Base-by-base conservation (phyloP, 1,140 invertebrate genomes). In the Patella vulgata region DNA sequence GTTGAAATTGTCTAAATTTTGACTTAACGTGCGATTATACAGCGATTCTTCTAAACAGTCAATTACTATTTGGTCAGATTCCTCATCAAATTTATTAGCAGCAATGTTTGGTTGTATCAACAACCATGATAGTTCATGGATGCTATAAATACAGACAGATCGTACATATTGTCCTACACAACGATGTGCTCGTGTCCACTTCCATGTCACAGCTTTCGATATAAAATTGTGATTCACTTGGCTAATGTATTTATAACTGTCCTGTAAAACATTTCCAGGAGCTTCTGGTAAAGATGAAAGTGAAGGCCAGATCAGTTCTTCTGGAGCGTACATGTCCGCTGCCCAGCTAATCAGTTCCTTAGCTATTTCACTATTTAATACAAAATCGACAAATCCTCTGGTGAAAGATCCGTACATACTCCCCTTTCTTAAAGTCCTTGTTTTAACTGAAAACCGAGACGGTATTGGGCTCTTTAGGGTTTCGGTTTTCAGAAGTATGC, bases 11-110 rank as follows among this genome's bases (percentile, higher is more conserved):
- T n/a, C n/a, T n/a, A n/a, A n/a, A n/a, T n/a, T n/a, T n/a, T n/a
- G n/a, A n/a, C n/a, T n/a, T n/a, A n/a, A n/a, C n/a, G n/a, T n/a
- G n/a, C 70, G 62, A 19, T 70, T 64, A 9, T 46, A 48, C n/a
- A 74, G 21, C 52, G 62, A 66, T 23, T 70, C 63, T 63, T 81
- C 78, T 48, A 83, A 54, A 67, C 81, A 83, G 31, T 76, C 72
- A n/a, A 79, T 59, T 1, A 62, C 63, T 2, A 74, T 28, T 14
- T 68, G 73, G 59, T 83, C 71, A 54, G 75, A 71, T 46, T 77
- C 57, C 21, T 64, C 39, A 50, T 77, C 56, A 56, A 83, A 80
- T 59, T 83, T 83, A 63, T 83, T 83, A 17, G 74, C 78, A 59
- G 80, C 65, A 42, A 82, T 56, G 28, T 81, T 58, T 9, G 66